Evolutionary conservation across 2,797 vertebrate species (phyloP).

Genomic region (Hemibagrus guttatus): DNA sequence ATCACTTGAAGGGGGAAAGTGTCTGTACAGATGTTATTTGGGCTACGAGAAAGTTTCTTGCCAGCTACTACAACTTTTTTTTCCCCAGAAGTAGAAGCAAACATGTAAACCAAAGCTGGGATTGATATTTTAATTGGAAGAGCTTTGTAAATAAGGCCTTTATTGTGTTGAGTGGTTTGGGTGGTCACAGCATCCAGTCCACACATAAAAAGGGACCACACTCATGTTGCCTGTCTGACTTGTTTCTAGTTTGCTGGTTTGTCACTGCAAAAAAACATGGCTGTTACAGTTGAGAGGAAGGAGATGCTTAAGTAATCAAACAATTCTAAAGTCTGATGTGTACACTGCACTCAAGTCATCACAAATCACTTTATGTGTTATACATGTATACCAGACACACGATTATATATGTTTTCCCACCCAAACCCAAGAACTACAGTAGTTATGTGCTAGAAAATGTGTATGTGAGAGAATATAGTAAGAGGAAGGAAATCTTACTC

Average conservation of each 20-base stretch:
- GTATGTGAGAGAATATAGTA: not conserved
- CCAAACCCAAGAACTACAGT: not conserved
- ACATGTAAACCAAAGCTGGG: slow-evolving; percentile 54
- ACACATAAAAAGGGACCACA: slow-evolving; percentile 44
- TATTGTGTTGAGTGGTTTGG: slow-evolving; percentile 28
- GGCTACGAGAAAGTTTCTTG: slow-evolving; percentile 30
- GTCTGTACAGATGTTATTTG: slow-evolving; percentile 52
- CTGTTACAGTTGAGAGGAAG: slow-evolving; percentile 22
- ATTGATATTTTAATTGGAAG: slow-evolving; percentile 41
- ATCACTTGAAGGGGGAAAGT: slow-evolving; percentile 62
- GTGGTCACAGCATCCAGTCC: slow-evolving; percentile 16
- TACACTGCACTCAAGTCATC: slow-evolving; percentile 9
- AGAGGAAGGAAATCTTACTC: slow-evolving; percentile 82
- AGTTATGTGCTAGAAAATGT: not conserved
- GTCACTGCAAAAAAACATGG: slow-evolving; percentile 20
- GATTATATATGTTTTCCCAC: slow-evolving; percentile 3
- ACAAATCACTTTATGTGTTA: slow-evolving; percentile 29
- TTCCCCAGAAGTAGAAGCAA: slow-evolving; percentile 54
- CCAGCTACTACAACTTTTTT: slow-evolving; percentile 34
- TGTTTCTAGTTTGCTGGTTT: slow-evolving; percentile 30
- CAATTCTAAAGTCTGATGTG: slow-evolving; percentile 2
- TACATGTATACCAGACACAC: slow-evolving; percentile 12
- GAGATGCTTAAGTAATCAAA: slow-evolving; percentile 10
- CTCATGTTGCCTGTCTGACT: slow-evolving; percentile 38
- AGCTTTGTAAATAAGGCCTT: slow-evolving; percentile 51